Base-by-base conservation (phyloP, 2,113 vertebrate genomes). In the Channa argus region DNA sequence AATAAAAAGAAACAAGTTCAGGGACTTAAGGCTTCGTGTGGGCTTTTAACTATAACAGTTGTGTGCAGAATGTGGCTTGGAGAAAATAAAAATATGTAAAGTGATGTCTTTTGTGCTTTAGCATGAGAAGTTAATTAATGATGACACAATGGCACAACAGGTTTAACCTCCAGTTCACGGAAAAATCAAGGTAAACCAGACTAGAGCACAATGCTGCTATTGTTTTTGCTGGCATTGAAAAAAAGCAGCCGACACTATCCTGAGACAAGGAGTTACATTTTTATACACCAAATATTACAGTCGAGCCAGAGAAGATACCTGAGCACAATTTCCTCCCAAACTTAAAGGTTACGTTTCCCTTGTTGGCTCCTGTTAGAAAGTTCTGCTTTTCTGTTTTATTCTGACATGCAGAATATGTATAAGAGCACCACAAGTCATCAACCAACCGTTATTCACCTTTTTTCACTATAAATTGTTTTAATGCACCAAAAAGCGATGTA, bases 91-190 rank as follows among this genome's bases (percentile, higher is more conserved):
- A 55, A 50, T 2, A 24, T 24, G 24, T 24, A 24, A 24, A 24
- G 24, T 24, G 24, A 1, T 24, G 24, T 24, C 24, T 24, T 24
- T 24, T 24, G 24, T 24, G 24, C 24, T 54, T 24, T 12, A 1
- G 1, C 5, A 8, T 64, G 71, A 67, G 50, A 69, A 15, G 56
- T 38, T 11, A 63, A 62, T n/a, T 43, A 5, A 44, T 58, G 71
- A 69, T 63, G 24, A 24, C 8, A 43, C 61, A 73, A 59, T 54
- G 60, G 77, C 51, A 76, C 51, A 87, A 84, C 90, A 71, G 81
- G 89, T 90, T 90, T 79, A 78, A 79, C 64, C 8, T 54, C 74
- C 9, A 62, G 39, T 13, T 63, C 43, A 11, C 43, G 41, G 2
- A 24, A 63, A 43, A 62, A 54, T 50, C 0, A 0, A 14, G 9